A percentile compares a stretch with the other conserved stretches of the same genome.
Evolutionary conservation across 2,888 invertebrate species (phyloP).

Genomic region (Cosmia trapezina): DNA sequence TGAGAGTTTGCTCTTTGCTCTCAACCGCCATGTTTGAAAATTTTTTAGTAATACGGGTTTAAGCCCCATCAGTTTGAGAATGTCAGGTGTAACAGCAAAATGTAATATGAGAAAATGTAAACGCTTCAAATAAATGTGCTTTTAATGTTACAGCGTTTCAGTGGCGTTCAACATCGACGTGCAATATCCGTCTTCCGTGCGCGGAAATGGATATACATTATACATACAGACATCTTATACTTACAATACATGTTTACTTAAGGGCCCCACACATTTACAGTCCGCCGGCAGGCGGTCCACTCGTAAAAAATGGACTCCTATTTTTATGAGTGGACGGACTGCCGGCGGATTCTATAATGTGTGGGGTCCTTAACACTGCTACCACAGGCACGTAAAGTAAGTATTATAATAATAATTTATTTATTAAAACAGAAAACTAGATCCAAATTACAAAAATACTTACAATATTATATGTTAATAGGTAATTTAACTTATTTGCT

Average conservation of each 20-base stretch:
- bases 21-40: neutral
- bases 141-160: slow-evolving; percentile 32
- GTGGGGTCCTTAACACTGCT: too few species aligned
- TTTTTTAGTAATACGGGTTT: neutral
- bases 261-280: too few species aligned
- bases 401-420: too few species aligned
- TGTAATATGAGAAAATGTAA: neutral
- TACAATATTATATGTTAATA: too few species aligned
- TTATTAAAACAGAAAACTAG: too few species aligned
- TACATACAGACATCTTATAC: neutral
- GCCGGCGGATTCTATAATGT: too few species aligned
- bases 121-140: slow-evolving; percentile 28
- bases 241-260: slow-evolving; percentile 5
- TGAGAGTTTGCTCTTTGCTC: neutral
- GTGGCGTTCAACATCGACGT: slow-evolving; percentile 19
- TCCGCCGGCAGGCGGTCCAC: too few species aligned
- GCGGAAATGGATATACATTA: slow-evolving; percentile 37
- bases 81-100: neutral
- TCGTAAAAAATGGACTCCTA: too few species aligned
- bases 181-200: slow-evolving; percentile 47
- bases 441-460: too few species aligned
- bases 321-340: too few species aligned
- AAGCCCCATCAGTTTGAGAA: neutral
- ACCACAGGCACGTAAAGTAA: too few species aligned
- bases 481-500: too few species aligned